These are phyloP conservation scores for Lycia hirtaria DNA, from an alignment of 2,888 invertebrate species.

Conservation along the genomic window DNA sequence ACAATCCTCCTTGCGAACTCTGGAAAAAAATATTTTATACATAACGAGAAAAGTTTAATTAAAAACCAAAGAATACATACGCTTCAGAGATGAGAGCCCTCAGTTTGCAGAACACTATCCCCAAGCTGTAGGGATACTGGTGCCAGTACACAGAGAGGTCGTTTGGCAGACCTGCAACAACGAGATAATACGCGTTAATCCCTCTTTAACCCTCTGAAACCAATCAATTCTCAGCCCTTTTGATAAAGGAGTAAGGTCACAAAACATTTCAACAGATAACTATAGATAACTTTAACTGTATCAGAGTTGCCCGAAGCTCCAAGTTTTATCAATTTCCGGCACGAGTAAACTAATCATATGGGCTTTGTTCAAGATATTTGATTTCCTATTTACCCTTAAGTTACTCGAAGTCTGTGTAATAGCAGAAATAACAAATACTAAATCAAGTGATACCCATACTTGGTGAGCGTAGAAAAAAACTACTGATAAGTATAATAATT, in stretches of 20 bases:
- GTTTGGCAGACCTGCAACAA: constrained; percentile 91
- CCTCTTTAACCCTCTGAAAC: background rate
- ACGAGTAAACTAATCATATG: background rate
- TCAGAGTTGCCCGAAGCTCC: background rate
- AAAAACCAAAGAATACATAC: constrained; percentile 83
- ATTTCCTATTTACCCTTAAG: too few species aligned
- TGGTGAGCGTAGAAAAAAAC: too few species aligned
- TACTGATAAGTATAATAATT: too few species aligned
- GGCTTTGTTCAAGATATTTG: background rate
- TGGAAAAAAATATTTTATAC: too few species aligned
- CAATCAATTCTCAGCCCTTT: constrained; percentile 11
- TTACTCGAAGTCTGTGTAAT: too few species aligned
- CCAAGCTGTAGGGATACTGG: constrained; percentile 94
- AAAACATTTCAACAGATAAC: background rate
- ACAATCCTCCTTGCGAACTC: too few species aligned
- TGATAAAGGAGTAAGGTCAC: background rate
- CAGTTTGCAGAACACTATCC: constrained; percentile 92
- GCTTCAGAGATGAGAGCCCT: constrained; percentile 94
- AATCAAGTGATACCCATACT: too few species aligned
- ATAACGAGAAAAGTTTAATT: too few species aligned
- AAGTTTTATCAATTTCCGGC: constrained; percentile 15
- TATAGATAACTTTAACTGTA: background rate
- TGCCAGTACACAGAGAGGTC: constrained; percentile 95
- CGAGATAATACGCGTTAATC: constrained; percentile 16
- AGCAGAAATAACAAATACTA: too few species aligned